These are phyloP conservation scores for Leucoraja erinaceus DNA, from an alignment of 2,113 vertebrate species.

Conservation along the genomic window DNA sequence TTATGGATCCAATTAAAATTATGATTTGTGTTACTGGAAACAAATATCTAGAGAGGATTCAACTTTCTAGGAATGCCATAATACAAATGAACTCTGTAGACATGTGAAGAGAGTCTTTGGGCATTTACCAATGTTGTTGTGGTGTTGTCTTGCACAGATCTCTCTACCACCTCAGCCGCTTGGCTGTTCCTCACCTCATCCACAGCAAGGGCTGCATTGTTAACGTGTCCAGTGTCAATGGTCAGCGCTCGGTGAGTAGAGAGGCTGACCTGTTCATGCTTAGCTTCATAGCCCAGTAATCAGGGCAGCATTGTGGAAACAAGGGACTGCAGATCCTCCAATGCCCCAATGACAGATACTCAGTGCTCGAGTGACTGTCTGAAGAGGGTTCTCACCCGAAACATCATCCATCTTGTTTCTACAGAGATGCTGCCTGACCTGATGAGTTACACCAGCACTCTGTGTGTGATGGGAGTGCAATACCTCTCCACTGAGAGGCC, in stretches of 20 bases:
- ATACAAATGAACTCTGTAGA: not conserved
- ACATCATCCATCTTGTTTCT: no score
- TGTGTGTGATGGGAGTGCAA: not conserved
- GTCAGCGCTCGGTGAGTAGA: conserved; percentile 62
- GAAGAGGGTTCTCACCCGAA: no score
- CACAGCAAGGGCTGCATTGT: conserved; percentile 65
- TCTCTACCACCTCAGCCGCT: conserved; percentile 60
- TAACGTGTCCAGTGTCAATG: conserved; percentile 69
- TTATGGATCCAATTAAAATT: not conserved
- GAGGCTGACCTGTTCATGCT: not conserved
- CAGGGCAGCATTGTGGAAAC: no score
- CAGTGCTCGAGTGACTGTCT: no score
- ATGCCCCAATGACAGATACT: no score
- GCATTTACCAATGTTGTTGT: not conserved
- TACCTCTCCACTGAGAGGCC: no score
- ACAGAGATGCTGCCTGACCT: no score
- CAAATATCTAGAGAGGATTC: not conserved
- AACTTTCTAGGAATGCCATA: not conserved
- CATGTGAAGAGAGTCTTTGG: not conserved
- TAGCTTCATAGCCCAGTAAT: no score
- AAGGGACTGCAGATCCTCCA: no score
- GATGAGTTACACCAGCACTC: no score
- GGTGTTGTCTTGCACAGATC: conserved; percentile 48
- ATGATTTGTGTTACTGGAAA: not conserved
- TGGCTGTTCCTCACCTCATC: conserved; percentile 66